phyloP scores from a whole-genome alignment of 2,113 vertebrate genomes.

The Paramormyrops kingsleyae region DNA sequence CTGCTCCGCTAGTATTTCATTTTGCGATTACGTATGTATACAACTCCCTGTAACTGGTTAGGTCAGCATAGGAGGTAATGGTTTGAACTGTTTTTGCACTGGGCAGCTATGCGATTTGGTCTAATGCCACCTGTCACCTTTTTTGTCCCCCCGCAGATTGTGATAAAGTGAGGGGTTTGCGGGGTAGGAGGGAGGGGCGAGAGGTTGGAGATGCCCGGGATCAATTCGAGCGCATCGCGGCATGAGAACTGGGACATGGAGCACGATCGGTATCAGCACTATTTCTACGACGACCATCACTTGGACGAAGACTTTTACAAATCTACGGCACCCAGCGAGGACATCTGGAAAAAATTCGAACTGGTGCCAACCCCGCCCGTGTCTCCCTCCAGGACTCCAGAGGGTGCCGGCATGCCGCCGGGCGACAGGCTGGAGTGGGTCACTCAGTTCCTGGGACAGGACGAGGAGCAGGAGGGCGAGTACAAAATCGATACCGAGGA shows the following conservation, averaged over 20 bases:
- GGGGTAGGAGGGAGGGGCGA: background rate
- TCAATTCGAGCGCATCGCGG: constrained; percentile 47
- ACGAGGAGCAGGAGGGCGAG: constrained; percentile 67
- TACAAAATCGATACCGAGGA: constrained; percentile 63
- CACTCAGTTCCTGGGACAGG: constrained; percentile 68
- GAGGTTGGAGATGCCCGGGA: constrained; percentile 52
- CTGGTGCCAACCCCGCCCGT: constrained; percentile 84
- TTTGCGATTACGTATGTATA: background rate
- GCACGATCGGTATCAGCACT: constrained; percentile 80
- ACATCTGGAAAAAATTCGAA: constrained; percentile 98
- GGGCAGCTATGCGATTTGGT: background rate
- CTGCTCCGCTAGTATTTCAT: background rate
- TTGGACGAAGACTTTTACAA: constrained; percentile 83
- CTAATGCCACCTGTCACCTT: constrained; percentile 5
- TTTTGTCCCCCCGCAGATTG: constrained; percentile 39
- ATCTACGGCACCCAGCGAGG: constrained; percentile 88
- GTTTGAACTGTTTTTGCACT: background rate
- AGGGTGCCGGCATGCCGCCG: constrained; percentile 51
- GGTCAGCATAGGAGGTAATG: background rate
- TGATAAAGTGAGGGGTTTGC: constrained; percentile 44
- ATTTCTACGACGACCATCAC: constrained; percentile 86
- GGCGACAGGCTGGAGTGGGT: constrained; percentile 72
- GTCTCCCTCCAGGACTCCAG: constrained; percentile 66
- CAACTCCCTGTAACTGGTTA: background rate
- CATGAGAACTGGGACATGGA: constrained; percentile 78